Conservation (phyloP, 2,797 vertebrate genomes). For the Eulemur rubriventer region DNA sequence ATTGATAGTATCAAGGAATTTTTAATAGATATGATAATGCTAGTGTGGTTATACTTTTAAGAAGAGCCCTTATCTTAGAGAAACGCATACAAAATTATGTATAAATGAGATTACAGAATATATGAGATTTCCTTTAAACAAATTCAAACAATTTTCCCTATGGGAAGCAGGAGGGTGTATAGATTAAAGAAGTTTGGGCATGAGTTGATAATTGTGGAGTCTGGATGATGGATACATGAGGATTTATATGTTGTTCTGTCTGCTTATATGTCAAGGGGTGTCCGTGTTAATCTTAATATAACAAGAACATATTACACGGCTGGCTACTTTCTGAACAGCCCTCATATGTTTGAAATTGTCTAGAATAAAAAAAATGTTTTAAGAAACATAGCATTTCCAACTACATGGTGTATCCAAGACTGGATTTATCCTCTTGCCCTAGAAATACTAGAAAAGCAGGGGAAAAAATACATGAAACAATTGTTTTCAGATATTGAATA, state of each 20-base stretch:
- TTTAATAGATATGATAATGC: background rate
- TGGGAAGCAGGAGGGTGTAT: background rate
- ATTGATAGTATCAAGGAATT: background rate
- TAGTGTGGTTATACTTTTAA: background rate
- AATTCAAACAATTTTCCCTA: background rate
- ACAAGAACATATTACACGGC: too few species aligned
- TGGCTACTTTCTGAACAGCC: too few species aligned
- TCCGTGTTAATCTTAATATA: too few species aligned
- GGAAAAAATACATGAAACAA: background rate
- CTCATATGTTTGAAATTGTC: background rate
- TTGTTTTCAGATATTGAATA: constrained; percentile 42
- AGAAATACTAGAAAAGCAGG: constrained; percentile 18
- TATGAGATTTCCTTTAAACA: constrained; percentile 13
- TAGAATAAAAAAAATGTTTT: background rate
- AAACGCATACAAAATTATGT: constrained; percentile 41
- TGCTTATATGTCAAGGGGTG: background rate
- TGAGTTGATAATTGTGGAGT: background rate
- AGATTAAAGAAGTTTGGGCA: background rate
- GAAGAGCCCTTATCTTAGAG: constrained; percentile 37
- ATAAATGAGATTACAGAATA: background rate
- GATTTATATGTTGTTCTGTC: background rate
- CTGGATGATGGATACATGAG: background rate
- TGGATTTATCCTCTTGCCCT: background rate
- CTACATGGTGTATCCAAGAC: background rate
- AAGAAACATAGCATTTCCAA: background rate